Conservation (phyloP, 2,888 invertebrate genomes). For the Odontocolon sp. region DNA sequence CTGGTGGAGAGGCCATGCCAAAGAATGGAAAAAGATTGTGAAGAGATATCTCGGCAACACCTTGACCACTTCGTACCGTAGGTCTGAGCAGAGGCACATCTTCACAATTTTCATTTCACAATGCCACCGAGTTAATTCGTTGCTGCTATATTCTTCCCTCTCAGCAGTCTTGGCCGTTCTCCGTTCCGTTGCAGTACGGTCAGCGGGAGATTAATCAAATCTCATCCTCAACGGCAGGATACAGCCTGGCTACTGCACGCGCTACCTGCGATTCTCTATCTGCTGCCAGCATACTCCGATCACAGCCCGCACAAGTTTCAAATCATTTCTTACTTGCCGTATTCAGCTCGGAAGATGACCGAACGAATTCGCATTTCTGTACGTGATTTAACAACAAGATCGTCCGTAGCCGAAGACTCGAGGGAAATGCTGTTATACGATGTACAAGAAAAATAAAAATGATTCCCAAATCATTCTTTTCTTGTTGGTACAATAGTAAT, state of each 20-base stretch:
- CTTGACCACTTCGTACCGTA: slow-evolving; percentile 31
- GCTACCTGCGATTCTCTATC: slow-evolving; percentile 57
- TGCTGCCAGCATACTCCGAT: slow-evolving; percentile 41
- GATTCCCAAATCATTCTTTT: no score
- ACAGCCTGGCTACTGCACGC: slow-evolving; percentile 54
- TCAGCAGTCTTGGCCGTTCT: slow-evolving; percentile 50
- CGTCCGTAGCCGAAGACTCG: slow-evolving; percentile 2
- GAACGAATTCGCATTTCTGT: slow-evolving; percentile 21
- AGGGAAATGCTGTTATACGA: slow-evolving; percentile 24
- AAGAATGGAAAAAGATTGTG: slow-evolving; percentile 35
- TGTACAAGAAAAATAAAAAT: background rate
- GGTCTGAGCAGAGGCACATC: slow-evolving; percentile 9
- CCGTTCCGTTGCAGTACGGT: slow-evolving; percentile 49
- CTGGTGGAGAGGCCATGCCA: background rate
- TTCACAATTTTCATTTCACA: slow-evolving; percentile 61
- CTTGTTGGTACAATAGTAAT: slow-evolving; percentile 50
- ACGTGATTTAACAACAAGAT: background rate
- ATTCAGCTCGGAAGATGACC: slow-evolving; percentile 44
- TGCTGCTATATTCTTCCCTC: no score
- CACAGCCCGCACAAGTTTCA: slow-evolving; percentile 47
- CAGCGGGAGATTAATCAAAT: slow-evolving; percentile 62
- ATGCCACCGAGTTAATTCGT: slow-evolving; percentile 56
- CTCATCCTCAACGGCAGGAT: slow-evolving; percentile 18
- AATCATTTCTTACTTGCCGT: slow-evolving; percentile 36
- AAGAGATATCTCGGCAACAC: background rate